Evolutionary conservation across 1,140 invertebrate genomes (phyloP).

Genomic region (Eumaeus atala): DNA sequence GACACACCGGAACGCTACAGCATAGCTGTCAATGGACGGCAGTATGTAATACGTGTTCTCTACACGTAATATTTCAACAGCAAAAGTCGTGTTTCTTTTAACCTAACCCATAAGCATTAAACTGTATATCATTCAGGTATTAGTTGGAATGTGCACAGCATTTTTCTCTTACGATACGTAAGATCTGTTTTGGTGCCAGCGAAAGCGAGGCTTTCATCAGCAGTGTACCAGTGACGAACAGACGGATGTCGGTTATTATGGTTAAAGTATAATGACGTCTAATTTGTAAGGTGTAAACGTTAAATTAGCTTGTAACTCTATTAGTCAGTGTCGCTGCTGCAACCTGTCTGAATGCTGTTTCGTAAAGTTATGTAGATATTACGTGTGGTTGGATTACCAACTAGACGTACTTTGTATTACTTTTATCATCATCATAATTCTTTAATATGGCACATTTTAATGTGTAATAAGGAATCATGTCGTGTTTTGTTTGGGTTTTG

Average conservation of each 20-base stretch:
- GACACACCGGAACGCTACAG: too few relatives aligned
- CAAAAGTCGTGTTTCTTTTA: neutral
- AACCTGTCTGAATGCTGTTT: neutral
- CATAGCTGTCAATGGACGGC: too few relatives aligned
- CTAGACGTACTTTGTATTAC: neutral
- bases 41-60: too few relatives aligned
- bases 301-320: neutral
- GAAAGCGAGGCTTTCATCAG: slow-evolving; percentile 9
- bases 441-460: too few relatives aligned
- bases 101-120: too few relatives aligned
- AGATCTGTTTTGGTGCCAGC: neutral
- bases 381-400: slow-evolving; percentile 2
- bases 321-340: neutral
- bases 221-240: neutral
- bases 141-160: neutral
- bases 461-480: too few relatives aligned
- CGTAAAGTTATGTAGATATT: slow-evolving; percentile 8
- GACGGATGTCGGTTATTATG: neutral
- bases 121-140: too few relatives aligned
- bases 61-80: neutral
- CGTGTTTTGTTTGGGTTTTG: too few relatives aligned
- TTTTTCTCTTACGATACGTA: neutral
- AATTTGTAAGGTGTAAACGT: neutral
- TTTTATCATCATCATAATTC: too few relatives aligned
- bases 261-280: neutral